Base-by-base conservation (phyloP, 2,888 invertebrate genomes). In the Ornithoptera priamus region DNA sequence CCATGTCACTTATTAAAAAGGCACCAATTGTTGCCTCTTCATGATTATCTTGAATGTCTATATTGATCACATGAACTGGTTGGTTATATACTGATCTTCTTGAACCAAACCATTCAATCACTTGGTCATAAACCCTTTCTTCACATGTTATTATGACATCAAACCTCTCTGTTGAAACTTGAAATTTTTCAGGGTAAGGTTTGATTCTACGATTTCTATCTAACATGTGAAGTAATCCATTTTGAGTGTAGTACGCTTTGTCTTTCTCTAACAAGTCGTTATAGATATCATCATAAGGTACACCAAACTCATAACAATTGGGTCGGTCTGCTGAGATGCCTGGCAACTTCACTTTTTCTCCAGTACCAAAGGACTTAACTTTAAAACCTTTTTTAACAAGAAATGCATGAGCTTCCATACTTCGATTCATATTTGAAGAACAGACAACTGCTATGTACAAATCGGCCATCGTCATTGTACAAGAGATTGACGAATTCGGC, bases 11-110 rank as follows among this genome's bases (percentile, higher is more conserved):
- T 76, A 99, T 99, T 78, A 99, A 94, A 92, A 99, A 99, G 53
- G 99, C 99, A 75, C 99, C 99, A 82, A 99, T 96, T 4, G 99
- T 98, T 0, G 99, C 99, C 89, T 99, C 99, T 87, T 99, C 99
- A 76, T 99, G 98, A 90, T 99, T 99, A 92, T 99, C 99, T 86
- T 98, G 98, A 79, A 99, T 99, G 85, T 99, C 99, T 77, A 99
- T 96, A 87, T 99, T 99, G 69, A 99, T 96, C 60, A 99, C 95
- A 93, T 99, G 99, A 3, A 97, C 98, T 8, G 98, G 97, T 67
- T 97, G 96, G 87, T 97, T 97, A 77, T 96, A 94, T 65, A 95
- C 94, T 0, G 96, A 96, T 68, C 96, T 95, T 80, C 96, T 94
- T 46, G 94, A 95, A 76, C 98, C 97, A 94, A 98, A 96, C 94